Evolutionary conservation across 2,888 invertebrate genomes (phyloP).

Genomic region (Congeria kusceri): DNA sequence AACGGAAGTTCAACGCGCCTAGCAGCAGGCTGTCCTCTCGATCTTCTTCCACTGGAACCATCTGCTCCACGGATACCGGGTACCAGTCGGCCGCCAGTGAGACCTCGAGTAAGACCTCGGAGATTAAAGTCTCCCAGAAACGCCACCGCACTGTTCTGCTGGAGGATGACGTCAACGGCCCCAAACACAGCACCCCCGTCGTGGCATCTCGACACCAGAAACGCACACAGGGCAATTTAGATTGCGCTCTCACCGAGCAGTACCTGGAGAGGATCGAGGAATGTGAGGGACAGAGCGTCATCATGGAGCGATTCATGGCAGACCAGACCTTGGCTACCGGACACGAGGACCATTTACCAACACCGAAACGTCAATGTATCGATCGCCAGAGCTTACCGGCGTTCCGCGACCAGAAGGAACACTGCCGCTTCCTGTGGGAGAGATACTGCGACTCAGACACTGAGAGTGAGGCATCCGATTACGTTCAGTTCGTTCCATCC

Average conservation of each 20-base stretch:
- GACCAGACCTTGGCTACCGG: background rate
- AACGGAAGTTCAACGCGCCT: slow-evolving; percentile 26
- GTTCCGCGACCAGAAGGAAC: slow-evolving; percentile 41
- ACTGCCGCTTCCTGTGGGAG: slow-evolving; percentile 48
- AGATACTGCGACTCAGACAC: slow-evolving; percentile 45
- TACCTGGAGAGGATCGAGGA: background rate
- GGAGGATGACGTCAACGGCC: slow-evolving; percentile 11
- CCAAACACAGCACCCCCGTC: slow-evolving; percentile 53
- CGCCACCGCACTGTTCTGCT: background rate
- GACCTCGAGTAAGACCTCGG: background rate
- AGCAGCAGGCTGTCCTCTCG: slow-evolving; percentile 11
- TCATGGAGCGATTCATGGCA: slow-evolving; percentile 1
- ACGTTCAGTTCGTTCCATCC: background rate
- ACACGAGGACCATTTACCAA: slow-evolving; percentile 1
- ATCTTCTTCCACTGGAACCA: slow-evolving; percentile 41
- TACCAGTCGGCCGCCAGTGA: slow-evolving; percentile 30
- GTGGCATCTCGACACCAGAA: slow-evolving; percentile 3
- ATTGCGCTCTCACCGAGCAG: slow-evolving; percentile 13
- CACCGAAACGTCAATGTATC: slow-evolving; percentile 8
- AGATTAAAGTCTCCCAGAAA: background rate
- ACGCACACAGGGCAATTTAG: slow-evolving; percentile 6
- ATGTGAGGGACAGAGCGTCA: background rate
- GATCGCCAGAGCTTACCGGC: slow-evolving; percentile 20
- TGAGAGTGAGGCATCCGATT: slow-evolving; percentile 37
- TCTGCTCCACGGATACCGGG: slow-evolving; percentile 34